Evolutionary conservation across 2,888 invertebrate species (phyloP).

Genomic region (Eristalinus sepulchralis): DNA sequence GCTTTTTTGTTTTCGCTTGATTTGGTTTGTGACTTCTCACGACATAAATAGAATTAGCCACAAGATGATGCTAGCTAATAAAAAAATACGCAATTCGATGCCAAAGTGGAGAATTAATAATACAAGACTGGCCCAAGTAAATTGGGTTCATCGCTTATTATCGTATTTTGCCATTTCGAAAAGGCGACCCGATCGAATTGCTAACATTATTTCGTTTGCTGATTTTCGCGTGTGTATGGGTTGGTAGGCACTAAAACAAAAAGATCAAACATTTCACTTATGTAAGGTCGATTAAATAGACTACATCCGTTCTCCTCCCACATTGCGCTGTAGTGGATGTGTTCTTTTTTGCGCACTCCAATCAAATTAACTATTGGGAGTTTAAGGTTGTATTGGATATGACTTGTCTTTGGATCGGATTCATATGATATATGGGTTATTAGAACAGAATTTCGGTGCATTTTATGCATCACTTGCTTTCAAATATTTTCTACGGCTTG

Average conservation of each 20-base stretch:
- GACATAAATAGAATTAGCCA: slow-evolving; percentile 67
- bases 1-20: slow-evolving; percentile 67
- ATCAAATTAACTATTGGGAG: slow-evolving; percentile 12
- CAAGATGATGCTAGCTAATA: slow-evolving; percentile 63
- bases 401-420: neutral
- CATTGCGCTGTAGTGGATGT: slow-evolving; percentile 39
- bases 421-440: slow-evolving; percentile 1
- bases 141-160: slow-evolving; percentile 60
- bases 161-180: slow-evolving; percentile 54
- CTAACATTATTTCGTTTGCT: slow-evolving; percentile 11
- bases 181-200: slow-evolving; percentile 31
- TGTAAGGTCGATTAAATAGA: slow-evolving; percentile 67
- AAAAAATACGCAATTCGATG: slow-evolving; percentile 60
- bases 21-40: slow-evolving; percentile 70
- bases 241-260: slow-evolving; percentile 1
- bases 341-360: slow-evolving; percentile 26
- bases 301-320: slow-evolving; percentile 69
- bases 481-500: neutral
- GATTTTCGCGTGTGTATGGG: neutral
- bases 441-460: neutral
- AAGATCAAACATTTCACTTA: slow-evolving; percentile 9
- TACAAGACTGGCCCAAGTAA: slow-evolving; percentile 35
- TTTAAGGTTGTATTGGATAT: neutral
- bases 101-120: slow-evolving; percentile 45
- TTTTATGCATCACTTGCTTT: neutral